These are phyloP conservation scores for Drosophila hamatofila DNA, from an alignment of 2,888 invertebrate species.

Conservation along the genomic window DNA sequence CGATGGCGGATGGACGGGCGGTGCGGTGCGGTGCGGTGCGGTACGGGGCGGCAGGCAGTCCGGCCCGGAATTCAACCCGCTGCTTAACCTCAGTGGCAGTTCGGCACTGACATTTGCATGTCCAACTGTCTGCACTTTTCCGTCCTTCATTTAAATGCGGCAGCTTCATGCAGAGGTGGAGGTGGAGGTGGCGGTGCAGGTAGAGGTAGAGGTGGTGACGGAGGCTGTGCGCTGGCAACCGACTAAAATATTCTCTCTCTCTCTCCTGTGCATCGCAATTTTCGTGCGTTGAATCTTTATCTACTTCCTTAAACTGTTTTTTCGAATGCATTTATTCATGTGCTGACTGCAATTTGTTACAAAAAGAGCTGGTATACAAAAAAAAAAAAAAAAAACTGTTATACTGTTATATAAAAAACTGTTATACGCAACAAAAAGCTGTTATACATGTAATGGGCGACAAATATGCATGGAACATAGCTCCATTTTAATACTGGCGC, in stretches of 20 bases:
- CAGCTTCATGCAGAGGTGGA: slow-evolving; percentile 26
- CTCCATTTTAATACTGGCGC: slow-evolving; percentile 53
- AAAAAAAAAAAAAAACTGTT: not conserved
- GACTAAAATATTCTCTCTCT: slow-evolving; percentile 47
- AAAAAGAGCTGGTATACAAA: not conserved
- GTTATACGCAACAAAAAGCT: slow-evolving; percentile 16
- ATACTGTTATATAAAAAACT: slow-evolving; percentile 28
- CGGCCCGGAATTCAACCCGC: slow-evolving; percentile 7
- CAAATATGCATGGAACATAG: slow-evolving; percentile 39
- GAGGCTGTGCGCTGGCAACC: slow-evolving; percentile 26
- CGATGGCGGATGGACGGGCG: too few relatives aligned
- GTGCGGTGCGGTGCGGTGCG: too few relatives aligned
- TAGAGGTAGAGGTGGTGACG: not conserved
- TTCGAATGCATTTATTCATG: slow-evolving; percentile 71
- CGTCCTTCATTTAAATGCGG: slow-evolving; percentile 74
- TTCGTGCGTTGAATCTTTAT: slow-evolving; percentile 48
- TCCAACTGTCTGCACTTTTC: slow-evolving; percentile 68
- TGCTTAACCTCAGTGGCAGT: slow-evolving; percentile 29
- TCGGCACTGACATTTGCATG: slow-evolving; percentile 71
- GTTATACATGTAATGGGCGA: slow-evolving; percentile 21
- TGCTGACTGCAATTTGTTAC: slow-evolving; percentile 63
- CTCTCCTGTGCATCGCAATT: slow-evolving; percentile 44
- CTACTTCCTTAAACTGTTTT: slow-evolving; percentile 2
- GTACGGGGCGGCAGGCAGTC: not conserved
- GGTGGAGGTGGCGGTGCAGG: not conserved